Base-by-base conservation (phyloP, 2,888 invertebrate genomes). In the Lampropteryx suffumata region DNA sequence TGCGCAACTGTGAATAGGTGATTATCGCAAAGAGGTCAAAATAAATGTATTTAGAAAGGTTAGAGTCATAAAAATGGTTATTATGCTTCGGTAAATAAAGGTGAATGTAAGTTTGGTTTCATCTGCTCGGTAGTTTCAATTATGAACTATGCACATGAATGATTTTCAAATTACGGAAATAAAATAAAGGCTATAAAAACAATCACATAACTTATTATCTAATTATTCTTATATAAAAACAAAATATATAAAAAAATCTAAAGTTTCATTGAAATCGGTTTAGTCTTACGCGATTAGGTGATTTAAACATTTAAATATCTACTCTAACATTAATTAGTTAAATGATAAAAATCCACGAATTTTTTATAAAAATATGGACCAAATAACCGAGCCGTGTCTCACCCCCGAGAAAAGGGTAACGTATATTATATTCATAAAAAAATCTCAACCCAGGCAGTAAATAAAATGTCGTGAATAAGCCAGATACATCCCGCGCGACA, bases 1-100 rank as follows among this genome's bases (percentile, higher is more conserved):
- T 69, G 78, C 65, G 52, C 63, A 56, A 40, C 63, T 74, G 71
- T 78, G 79, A 78, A 82, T 79, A 75, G 75, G 69, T 73, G 73
- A 79, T 76, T 77, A 76, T 71, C 59, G 67, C 57, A 66, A 71
- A 76, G 70, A 67, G 79, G 78, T 76, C 76, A 76, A 65, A 75
- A 71, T 70, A 68, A 61, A 64, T 64, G 64, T 67, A n/a, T 59
- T 57, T 35, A 3, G 59, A 30, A 70, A 66, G 61, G 67, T 61
- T n/a, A n/a, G n/a, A n/a, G 65, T 40, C 54, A 59, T 28, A 37
- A 32, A 46, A 37, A 21, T 9, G 12, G 33, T 33, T 8, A 33
- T 6, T 33, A 11, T 7, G 21, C 37, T n/a, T 10, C 17, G 17
- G 17, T 17, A 17, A 4, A 4, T 17, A 17, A 17, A n/a, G n/a